phyloP scores from a whole-genome alignment of 1,140 invertebrate genomes.

The Eciton burchellii region DNA sequence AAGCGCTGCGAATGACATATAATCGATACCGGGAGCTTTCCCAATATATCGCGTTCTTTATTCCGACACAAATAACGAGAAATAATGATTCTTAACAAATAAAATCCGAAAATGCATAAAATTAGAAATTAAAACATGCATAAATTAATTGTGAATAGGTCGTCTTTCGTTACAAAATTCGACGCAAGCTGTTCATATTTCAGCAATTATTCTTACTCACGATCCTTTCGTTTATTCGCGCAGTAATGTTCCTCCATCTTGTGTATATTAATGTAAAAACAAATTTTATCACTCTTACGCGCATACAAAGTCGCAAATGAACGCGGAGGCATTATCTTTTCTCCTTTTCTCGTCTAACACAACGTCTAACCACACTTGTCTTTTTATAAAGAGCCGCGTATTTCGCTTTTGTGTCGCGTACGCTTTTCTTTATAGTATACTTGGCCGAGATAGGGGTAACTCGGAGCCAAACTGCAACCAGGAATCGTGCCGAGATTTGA shows the following conservation, averaged over 20 bases:
- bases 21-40: conserved; percentile 38
- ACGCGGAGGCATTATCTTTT: neutral
- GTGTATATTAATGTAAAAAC: neutral
- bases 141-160: neutral
- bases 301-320: neutral
- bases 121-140: conserved; percentile 14
- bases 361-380: conserved; percentile 13
- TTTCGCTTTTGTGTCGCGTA: conserved; percentile 52
- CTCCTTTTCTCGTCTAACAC: conserved; percentile 24
- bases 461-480: conserved; percentile 60
- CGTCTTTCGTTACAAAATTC: too few species aligned
- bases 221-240: neutral
- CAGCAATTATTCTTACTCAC: neutral
- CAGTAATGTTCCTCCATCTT: too few species aligned
- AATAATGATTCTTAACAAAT: neutral
- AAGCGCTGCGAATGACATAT: conserved; percentile 17
- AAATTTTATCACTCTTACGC: neutral
- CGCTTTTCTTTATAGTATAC: conserved; percentile 54
- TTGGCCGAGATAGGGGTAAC: conserved; percentile 53
- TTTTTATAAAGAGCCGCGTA: conserved; percentile 43
- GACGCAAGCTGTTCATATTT: neutral
- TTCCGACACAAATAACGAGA: neutral
- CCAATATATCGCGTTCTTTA: conserved; percentile 22
- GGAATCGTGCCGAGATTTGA: conserved; percentile 77
- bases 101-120: neutral